Evolutionary conservation across 2,888 invertebrate species (phyloP).

Genomic region (Cremastobaeus sp.): DNA sequence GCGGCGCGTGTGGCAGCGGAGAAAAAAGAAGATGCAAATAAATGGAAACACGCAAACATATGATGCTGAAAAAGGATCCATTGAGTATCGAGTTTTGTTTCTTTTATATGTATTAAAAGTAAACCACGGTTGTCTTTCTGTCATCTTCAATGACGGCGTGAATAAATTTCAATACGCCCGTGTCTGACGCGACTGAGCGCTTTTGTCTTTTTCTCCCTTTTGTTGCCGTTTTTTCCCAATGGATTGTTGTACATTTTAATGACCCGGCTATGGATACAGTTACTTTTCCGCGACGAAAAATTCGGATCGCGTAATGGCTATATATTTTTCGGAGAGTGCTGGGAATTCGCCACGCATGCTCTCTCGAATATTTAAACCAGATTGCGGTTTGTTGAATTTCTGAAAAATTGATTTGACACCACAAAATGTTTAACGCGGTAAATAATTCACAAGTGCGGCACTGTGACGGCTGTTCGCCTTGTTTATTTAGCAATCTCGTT

Average conservation of each 20-base stretch:
- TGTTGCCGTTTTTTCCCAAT: not conserved
- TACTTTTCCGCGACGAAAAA: conserved; percentile 19
- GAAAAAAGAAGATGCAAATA: conserved; percentile 3
- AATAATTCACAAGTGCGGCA: conserved; percentile 23
- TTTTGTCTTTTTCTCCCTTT: not conserved
- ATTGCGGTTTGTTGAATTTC: conserved; percentile 28
- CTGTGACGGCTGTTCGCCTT: not conserved
- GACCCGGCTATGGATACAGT: conserved; percentile 16
- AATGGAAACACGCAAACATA: too few relatives aligned
- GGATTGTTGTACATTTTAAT: conserved; percentile 1
- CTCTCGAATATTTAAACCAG: conserved; percentile 42
- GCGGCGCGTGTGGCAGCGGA: conserved; percentile 61
- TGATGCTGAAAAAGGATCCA: not conserved
- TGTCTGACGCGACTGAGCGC: not conserved
- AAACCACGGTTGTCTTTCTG: conserved; percentile 3
- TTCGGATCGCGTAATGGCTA: conserved; percentile 36
- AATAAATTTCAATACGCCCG: not conserved
- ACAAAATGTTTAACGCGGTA: conserved; percentile 27
- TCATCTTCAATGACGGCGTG: conserved; percentile 4
- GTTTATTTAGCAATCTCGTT: conserved; percentile 6
- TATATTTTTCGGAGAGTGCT: conserved; percentile 27
- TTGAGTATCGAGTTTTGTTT: conserved; percentile 3
- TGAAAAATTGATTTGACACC: conserved; percentile 43
- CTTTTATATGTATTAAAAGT: conserved; percentile 12
- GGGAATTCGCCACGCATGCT: conserved; percentile 24